Percentiles rank a stretch among this genome's conserved stretches.
Evolutionary conservation across 2,113 vertebrate genomes (phyloP).

Genomic region (Urocolius indicus): DNA sequence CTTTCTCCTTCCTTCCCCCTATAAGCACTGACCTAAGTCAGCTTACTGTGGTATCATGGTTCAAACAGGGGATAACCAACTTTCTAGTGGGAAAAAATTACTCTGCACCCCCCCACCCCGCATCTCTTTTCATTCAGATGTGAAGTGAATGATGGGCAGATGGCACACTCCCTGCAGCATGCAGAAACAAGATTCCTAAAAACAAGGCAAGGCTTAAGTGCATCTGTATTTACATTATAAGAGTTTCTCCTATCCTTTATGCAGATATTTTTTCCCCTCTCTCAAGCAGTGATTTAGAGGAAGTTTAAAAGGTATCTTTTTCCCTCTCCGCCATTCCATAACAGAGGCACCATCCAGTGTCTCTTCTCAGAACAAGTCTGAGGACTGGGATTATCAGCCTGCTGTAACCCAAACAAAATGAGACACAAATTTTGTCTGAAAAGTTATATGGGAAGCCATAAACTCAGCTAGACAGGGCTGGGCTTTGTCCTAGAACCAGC

Average conservation of each 20-base stretch:
- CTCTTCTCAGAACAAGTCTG: background rate
- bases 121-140: background rate
- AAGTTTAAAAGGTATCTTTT: background rate
- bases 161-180: background rate
- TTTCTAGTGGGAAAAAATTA: background rate
- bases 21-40: background rate
- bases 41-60: background rate
- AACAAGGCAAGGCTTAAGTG: background rate
- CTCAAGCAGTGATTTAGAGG: slow-evolving; percentile 14
- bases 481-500: slow-evolving; percentile 47
- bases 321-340: slow-evolving; percentile 12
- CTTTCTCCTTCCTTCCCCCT: background rate
- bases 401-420: slow-evolving; percentile 61
- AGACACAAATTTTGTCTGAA: slow-evolving; percentile 60
- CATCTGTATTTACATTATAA: background rate
- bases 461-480: slow-evolving; percentile 33
- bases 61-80: background rate
- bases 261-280: background rate
- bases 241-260: background rate
- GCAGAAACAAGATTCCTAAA: background rate
- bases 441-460: slow-evolving; percentile 49
- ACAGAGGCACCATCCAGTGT: background rate
- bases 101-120: background rate
- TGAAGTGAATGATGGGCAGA: background rate
- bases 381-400: background rate